A percentile compares a stretch with the other conserved stretches of the same genome.
These are phyloP conservation scores for Phortica variegata DNA, from an alignment of 1,140 invertebrate species.

Conservation along the genomic window DNA sequence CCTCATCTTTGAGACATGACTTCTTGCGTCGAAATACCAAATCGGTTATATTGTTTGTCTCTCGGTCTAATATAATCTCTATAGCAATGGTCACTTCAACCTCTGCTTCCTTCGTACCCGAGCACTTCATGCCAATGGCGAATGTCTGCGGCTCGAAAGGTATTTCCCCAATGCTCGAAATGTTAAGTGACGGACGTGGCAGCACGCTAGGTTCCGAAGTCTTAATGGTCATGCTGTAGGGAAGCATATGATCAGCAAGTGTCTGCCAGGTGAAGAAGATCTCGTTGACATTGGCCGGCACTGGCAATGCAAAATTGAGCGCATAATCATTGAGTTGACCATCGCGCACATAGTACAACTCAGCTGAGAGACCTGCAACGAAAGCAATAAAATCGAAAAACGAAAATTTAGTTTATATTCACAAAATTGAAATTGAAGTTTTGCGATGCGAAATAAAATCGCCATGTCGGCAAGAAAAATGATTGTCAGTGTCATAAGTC, in stretches of 20 bases:
- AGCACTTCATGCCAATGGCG: slow-evolving; percentile 78
- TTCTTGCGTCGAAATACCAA: slow-evolving; percentile 81
- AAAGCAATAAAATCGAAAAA: not conserved
- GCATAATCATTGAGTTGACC: slow-evolving; percentile 83
- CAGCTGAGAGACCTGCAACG: slow-evolving; percentile 79
- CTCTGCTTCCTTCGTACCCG: slow-evolving; percentile 76
- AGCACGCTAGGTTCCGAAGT: slow-evolving; percentile 76
- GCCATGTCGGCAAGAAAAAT: too few relatives aligned
- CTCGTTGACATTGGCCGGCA: slow-evolving; percentile 76
- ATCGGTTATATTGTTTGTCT: slow-evolving; percentile 68
- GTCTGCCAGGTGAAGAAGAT: slow-evolving; percentile 88
- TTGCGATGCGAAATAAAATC: slow-evolving; percentile 4
- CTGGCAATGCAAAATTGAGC: slow-evolving; percentile 79
- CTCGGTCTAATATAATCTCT: slow-evolving; percentile 74
- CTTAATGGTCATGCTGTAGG: slow-evolving; percentile 77
- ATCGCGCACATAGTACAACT: slow-evolving; percentile 85
- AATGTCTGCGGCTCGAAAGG: slow-evolving; percentile 79
- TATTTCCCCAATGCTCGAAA: slow-evolving; percentile 75
- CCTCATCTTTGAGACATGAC: slow-evolving; percentile 65
- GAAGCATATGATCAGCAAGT: slow-evolving; percentile 71
- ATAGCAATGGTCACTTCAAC: slow-evolving; percentile 81
- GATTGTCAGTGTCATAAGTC: too few relatives aligned
- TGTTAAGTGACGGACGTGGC: slow-evolving; percentile 75
- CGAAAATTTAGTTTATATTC: slow-evolving; percentile 2
- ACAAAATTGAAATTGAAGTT: slow-evolving; percentile 11